Percentiles rank a stretch among this genome's conserved stretches.
phyloP scores from a whole-genome alignment of 2,888 invertebrate species.

The Herminia tarsipennalis region DNA sequence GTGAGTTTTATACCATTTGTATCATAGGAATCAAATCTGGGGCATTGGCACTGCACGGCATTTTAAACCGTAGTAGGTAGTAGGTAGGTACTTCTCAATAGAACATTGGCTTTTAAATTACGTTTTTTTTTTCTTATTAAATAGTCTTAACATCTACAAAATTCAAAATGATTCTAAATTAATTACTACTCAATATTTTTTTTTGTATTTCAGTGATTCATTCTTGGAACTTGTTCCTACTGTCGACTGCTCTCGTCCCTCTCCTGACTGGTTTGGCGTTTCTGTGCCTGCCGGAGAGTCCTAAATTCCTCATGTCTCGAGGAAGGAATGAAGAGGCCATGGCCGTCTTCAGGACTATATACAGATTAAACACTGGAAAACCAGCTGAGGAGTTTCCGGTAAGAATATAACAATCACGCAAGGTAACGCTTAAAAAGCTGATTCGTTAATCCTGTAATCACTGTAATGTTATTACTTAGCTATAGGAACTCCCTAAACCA shows the following conservation, averaged over 20 bases:
- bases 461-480: no score
- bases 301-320: slow-evolving; percentile 90
- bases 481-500: no score
- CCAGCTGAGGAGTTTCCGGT: slow-evolving; percentile 88
- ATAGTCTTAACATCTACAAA: no score
- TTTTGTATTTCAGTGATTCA: slow-evolving; percentile 76
- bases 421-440: no score
- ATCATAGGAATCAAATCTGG: no score
- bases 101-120: no score
- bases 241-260: slow-evolving; percentile 87
- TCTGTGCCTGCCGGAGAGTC: slow-evolving; percentile 90
- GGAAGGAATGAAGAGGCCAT: slow-evolving; percentile 89
- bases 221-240: slow-evolving; percentile 87
- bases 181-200: background rate
- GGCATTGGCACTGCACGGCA: no score
- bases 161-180: no score
- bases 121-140: no score
- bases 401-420: slow-evolving; percentile 51
- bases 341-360: slow-evolving; percentile 87
- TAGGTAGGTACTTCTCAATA: no score
- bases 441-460: no score
- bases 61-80: no score
- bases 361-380: slow-evolving; percentile 87
- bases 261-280: slow-evolving; percentile 87
- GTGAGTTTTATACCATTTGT: slow-evolving; percentile 55